A percentile compares a stretch with the other conserved stretches of the same genome.
Conservation (phyloP, 2,797 vertebrate species). For the Malurus splendens region DNA sequence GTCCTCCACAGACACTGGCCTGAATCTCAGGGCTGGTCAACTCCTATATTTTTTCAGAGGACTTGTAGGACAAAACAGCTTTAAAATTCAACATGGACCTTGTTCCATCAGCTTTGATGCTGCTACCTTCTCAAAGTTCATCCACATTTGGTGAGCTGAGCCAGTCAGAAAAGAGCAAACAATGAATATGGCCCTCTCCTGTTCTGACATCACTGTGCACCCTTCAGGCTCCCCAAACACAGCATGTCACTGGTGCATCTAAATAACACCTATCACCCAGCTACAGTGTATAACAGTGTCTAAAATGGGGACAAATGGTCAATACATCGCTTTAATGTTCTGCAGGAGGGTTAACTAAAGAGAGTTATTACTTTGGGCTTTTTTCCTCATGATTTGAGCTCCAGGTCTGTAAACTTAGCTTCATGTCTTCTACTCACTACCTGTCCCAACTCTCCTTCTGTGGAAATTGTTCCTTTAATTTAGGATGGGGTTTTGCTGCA, state of each 20-base stretch:
- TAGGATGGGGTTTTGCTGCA: background rate
- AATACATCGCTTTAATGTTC: background rate
- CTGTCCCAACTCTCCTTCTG: background rate
- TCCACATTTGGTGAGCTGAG: background rate
- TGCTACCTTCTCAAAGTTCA: background rate
- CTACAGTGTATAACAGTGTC: background rate
- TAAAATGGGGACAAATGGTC: background rate
- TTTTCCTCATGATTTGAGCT: background rate
- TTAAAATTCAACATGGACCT: background rate
- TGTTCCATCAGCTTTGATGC: background rate
- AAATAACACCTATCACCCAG: background rate
- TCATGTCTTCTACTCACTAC: background rate
- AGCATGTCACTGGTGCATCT: background rate
- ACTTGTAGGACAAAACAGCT: background rate
- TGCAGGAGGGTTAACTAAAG: background rate
- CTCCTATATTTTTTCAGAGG: background rate
- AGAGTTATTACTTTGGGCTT: background rate
- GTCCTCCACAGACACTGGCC: too few relatives aligned
- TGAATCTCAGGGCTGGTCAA: background rate
- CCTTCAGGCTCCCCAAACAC: background rate
- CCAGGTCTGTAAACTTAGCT: background rate
- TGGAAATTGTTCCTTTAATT: background rate
- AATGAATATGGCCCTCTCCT: background rate
- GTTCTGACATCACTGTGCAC: background rate
- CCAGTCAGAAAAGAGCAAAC: background rate